Percentiles rank a stretch among this genome's conserved stretches.
phyloP scores from a whole-genome alignment of 2,888 invertebrate species.

The Drosophila meridiana region DNA sequence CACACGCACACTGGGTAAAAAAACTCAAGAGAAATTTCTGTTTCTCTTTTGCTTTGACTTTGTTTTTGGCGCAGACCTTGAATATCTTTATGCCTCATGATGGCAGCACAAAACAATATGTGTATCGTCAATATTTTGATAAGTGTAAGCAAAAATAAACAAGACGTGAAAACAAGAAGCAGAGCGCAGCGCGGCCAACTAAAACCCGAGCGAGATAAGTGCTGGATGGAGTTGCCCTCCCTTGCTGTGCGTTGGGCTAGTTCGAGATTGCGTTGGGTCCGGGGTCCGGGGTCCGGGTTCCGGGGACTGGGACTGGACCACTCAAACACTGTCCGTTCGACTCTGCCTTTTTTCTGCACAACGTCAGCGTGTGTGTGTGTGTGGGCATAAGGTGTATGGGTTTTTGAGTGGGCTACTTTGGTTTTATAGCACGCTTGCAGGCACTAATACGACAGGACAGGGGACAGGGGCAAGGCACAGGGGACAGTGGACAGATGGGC shows the following conservation, averaged over 20 bases:
- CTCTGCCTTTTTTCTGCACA: conserved; percentile 28
- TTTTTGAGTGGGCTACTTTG: conserved; percentile 74
- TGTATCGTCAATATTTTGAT: conserved; percentile 78
- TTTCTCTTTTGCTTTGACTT: conserved; percentile 18
- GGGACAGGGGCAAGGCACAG: not conserved
- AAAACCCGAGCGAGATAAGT: conserved; percentile 18
- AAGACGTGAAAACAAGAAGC: conserved; percentile 69
- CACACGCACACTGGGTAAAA: conserved; percentile 31
- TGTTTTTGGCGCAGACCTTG: conserved; percentile 34
- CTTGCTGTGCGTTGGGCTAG: conserved; percentile 1
- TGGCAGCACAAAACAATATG: conserved; percentile 70
- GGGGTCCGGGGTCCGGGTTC: not conserved
- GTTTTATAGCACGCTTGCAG: conserved; percentile 53
- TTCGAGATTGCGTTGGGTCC: conserved; percentile 9
- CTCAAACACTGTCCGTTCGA: conserved; percentile 57
- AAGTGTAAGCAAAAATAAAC: conserved; percentile 81
- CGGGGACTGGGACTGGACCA: not conserved
- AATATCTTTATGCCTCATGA: conserved; percentile 74
- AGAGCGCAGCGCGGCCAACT: conserved; percentile 56
- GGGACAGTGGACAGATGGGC: conserved; percentile 15
- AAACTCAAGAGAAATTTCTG: conserved; percentile 62
- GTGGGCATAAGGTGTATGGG: conserved; percentile 49
- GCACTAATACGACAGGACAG: conserved; percentile 30
- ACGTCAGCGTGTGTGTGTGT: conserved; percentile 20
- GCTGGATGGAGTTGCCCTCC: conserved; percentile 16